A percentile compares a stretch with the other conserved stretches of the same genome.
Evolutionary conservation across 1,140 invertebrate genomes (phyloP).

Genomic region (Solenopsis invicta): DNA sequence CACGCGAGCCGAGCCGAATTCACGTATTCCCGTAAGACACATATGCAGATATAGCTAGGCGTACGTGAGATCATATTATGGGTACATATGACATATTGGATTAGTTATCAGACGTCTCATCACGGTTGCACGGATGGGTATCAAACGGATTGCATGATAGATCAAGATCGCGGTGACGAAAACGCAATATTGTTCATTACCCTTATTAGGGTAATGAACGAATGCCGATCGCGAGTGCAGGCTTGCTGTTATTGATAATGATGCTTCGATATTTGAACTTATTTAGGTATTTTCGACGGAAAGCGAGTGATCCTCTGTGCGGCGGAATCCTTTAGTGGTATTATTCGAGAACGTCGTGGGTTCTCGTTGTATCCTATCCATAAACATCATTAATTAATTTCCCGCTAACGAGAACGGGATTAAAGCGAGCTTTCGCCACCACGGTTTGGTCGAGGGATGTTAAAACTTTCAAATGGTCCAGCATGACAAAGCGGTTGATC

Average conservation of each 20-base stretch:
- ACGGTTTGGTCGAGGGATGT: neutral
- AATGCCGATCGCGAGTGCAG: neutral
- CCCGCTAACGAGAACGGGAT: conserved; percentile 32
- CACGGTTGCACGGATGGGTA: neutral
- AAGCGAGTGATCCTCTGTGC: neutral
- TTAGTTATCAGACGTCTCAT: conserved; percentile 14
- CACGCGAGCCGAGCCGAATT: conserved; percentile 2
- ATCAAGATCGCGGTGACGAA: neutral
- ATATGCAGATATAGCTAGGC: neutral
- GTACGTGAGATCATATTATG: conserved; percentile 9
- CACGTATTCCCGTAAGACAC: conserved; percentile 1
- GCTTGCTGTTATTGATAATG: conserved; percentile 2
- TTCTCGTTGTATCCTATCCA: conserved; percentile 6
- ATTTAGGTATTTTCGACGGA: neutral
- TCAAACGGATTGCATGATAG: neutral
- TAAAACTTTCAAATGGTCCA: conserved; percentile 60
- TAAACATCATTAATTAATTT: conserved; percentile 65
- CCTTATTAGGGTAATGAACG: conserved; percentile 4
- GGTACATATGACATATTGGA: neutral
- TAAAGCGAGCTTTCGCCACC: conserved; percentile 34
- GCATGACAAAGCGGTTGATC: conserved; percentile 38
- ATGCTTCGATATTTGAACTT: conserved; percentile 8
- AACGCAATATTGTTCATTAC: conserved; percentile 22
- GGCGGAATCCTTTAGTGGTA: neutral
- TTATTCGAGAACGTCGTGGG: neutral